Base-by-base conservation (phyloP, 1,140 invertebrate species). In the Tenebrio molitor region DNA sequence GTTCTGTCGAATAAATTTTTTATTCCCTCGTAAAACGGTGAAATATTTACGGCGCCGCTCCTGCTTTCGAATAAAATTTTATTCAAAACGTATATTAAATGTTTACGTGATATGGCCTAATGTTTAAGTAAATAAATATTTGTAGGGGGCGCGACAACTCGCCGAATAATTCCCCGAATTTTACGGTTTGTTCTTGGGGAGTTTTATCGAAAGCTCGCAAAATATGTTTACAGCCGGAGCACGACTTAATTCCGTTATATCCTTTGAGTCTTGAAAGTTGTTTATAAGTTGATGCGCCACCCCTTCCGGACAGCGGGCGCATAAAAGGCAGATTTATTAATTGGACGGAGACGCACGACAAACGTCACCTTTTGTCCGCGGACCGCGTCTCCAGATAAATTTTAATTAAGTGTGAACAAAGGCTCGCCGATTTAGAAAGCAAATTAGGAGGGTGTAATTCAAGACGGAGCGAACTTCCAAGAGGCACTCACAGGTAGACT, bases 361-460 rank as follows among this genome's bases (percentile, higher is more conserved):
- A 58, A 29, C 23, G 23, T 58, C 21, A 58, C 7, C 50, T 58
- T 58, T 58, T 58, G 50, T 58, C 12, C n/a, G 19, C 23, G 44
- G n/a, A n/a, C 8, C 44, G 44, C 17, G n/a, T 50, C 21, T 50
- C 21, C 15, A 21, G 23, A 58, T 58, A 58, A 58, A 25, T 58
- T 58, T 58, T 58, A 58, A 58, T 58, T 58, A 58, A 58, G 50
- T 58, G 50, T 58, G 50, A 58, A 58, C 50, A 58, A 58, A 58
- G 50, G 29, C 2, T 29, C 50, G 21, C n/a, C 21, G 50, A 58
- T 58, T 58, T 58, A 58, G 21, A 58, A 58, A 58, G 50, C 50
- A 29, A 58, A 58, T 58, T 58, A 58, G 50, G 50, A 29, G 21
- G 50, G 23, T 58, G 50, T 50, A 58, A 58, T 58, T 58, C 50